These are phyloP conservation scores for Sylvilagus floridanus DNA, from an alignment of 2,797 vertebrate genomes.

Conservation along the genomic window DNA sequence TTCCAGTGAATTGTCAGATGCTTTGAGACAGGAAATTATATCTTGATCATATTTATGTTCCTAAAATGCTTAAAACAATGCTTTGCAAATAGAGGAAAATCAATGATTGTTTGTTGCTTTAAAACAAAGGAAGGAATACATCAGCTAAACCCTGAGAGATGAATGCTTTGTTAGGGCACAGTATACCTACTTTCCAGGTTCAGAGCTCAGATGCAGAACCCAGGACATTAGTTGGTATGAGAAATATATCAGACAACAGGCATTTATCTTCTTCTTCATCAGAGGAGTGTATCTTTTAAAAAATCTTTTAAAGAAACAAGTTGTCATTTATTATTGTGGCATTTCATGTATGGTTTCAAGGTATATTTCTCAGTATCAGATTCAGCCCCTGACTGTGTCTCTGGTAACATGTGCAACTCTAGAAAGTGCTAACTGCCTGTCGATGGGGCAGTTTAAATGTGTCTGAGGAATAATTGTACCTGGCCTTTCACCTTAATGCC, in stretches of 20 bases:
- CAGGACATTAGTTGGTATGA: background rate
- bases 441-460: slow-evolving; percentile 50
- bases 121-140: background rate
- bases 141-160: background rate
- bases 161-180: background rate
- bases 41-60: slow-evolving; percentile 12
- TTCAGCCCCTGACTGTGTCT: background rate
- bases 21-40: slow-evolving; percentile 16
- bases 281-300: slow-evolving; percentile 5
- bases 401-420: background rate
- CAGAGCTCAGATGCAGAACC: slow-evolving; percentile 25
- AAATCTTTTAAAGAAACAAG: slow-evolving; percentile 26
- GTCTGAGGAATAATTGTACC: slow-evolving; percentile 74
- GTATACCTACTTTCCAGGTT: background rate
- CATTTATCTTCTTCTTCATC: slow-evolving; percentile 55
- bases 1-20: background rate
- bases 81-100: slow-evolving; percentile 34
- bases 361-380: slow-evolving; percentile 17
- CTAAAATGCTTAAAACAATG: slow-evolving; percentile 42
- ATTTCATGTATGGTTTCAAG: slow-evolving; percentile 9
- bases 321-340: slow-evolving; percentile 33
- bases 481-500: slow-evolving; percentile 69
- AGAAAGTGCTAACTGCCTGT: slow-evolving; percentile 51
- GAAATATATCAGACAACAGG: slow-evolving; percentile 42
- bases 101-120: background rate